Base-by-base conservation (phyloP, 2,888 invertebrate genomes). In the Caenorhabditis macrosperma region DNA sequence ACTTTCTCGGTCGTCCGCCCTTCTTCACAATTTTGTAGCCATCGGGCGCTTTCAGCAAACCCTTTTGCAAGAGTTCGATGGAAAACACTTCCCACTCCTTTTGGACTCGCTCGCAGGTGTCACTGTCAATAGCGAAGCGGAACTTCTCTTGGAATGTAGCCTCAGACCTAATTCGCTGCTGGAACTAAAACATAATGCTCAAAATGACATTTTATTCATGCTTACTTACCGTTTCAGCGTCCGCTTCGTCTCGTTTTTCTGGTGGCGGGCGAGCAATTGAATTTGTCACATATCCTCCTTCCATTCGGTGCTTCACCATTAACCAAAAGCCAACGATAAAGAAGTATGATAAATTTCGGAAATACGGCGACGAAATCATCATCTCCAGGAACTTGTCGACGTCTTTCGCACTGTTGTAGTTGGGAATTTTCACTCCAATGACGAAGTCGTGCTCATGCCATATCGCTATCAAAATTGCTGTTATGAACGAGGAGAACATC, bases 261-360 rank as follows among this genome's bases (percentile, higher is more conserved):
- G 66, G 20, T 5, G 12, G 24, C 35, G 38, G 24, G 4, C 9
- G 9, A 1, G 50, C 7, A 1, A 3, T 1, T 6, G 15, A 9
- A 17, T 38, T 15, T 6, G 50, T 41, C 5, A 69, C 60, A 41
- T 17, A n/a, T 1, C 41, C 61, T 38, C 71, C 71, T 28, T 54
- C 26, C 1, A 9, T n/a, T 54, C 54, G 48, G 26, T 54, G 33
- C 15, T 54, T 52, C 6, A 24, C 24, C 0, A 71, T 0, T 1
- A 52, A 10, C 50, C 44, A 52, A 12, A 71, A 30, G 7, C 71
- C 54, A 9, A 44, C 17, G 20, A 71, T 52, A 6, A 71, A 71
- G 33, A 61, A 71, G 30, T 33, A 28, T 15, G 61, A 41, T 0
- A 71, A 30, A 2, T 9, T 24, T 1, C 54, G 41, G 12, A 61